These are phyloP conservation scores for Cervus canadensis DNA, from an alignment of 2,113 vertebrate genomes.

Conservation along the genomic window DNA sequence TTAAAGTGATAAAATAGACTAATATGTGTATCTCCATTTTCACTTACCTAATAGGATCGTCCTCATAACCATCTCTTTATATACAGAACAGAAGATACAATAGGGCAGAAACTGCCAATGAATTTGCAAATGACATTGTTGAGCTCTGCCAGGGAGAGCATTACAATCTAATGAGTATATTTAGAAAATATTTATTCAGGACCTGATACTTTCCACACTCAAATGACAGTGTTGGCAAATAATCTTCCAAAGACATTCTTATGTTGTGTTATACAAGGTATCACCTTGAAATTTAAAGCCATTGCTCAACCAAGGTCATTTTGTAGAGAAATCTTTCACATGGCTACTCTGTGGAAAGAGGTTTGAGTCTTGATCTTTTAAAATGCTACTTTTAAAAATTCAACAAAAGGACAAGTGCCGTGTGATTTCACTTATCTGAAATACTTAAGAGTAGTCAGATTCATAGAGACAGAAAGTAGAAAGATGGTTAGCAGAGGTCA, in stretches of 20 bases:
- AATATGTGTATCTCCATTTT: neutral
- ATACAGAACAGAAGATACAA: neutral
- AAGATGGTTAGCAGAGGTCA: neutral
- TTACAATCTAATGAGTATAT: neutral
- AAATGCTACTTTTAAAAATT: neutral
- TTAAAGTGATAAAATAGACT: constrained; percentile 25
- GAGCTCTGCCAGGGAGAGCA: neutral
- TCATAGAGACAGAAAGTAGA: neutral
- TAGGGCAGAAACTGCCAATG: neutral
- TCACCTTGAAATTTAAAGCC: neutral
- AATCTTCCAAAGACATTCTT: neutral
- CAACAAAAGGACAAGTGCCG: neutral
- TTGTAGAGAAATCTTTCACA: neutral
- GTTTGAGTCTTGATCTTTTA: neutral
- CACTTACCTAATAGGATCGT: neutral
- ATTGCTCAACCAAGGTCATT: neutral
- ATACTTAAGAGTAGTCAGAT: neutral
- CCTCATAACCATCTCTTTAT: neutral
- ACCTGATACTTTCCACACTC: neutral
- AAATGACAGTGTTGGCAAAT: neutral
- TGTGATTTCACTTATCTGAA: neutral
- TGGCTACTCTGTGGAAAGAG: neutral
- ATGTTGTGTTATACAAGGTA: neutral
- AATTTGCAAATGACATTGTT: neutral
- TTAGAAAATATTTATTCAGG: neutral